Evolutionary conservation across 2,888 invertebrate species (phyloP).

Genomic region (Malthinus flaveolus): DNA sequence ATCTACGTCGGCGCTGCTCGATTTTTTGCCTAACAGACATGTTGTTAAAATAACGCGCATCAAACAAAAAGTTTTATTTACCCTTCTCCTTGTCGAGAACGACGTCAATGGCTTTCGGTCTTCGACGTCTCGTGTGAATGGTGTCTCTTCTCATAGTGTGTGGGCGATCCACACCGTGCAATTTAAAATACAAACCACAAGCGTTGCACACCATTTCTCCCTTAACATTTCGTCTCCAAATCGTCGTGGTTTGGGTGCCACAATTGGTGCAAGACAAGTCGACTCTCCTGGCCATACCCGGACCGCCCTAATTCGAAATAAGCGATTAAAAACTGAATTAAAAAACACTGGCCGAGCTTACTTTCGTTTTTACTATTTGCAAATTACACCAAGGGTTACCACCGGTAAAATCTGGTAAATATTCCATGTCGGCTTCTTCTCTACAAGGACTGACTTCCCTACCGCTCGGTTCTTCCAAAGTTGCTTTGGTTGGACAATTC

Average conservation of each 20-base stretch:
- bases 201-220: conserved; percentile 99
- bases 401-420: conserved; percentile 50
- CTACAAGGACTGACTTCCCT: conserved; percentile 37
- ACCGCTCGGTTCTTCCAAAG: conserved; percentile 33
- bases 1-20: conserved; percentile 13
- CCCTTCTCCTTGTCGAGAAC: conserved; percentile 35
- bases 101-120: conserved; percentile 73
- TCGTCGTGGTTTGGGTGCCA: conserved; percentile 95
- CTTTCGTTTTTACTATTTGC: conserved; percentile 48
- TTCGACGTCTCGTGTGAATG: conserved; percentile 89
- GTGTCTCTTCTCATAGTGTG: conserved; percentile 95
- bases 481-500: conserved; percentile 75
- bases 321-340: conserved; percentile 15
- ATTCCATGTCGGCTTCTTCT: conserved; percentile 40
- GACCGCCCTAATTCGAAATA: conserved; percentile 36
- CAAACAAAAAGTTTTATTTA: conserved; percentile 3
- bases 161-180: conserved; percentile 92
- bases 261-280: conserved; percentile 96
- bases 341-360: conserved; percentile 27
- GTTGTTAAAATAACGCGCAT: neutral
- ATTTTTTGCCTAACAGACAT: conserved; percentile 13
- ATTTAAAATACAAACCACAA: conserved; percentile 95
- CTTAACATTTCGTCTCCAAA: conserved; percentile 94
- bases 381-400: conserved; percentile 54
- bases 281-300: conserved; percentile 60